These are phyloP conservation scores for Trichacis sp. DNA, from an alignment of 2,888 invertebrate species.

Conservation along the genomic window DNA sequence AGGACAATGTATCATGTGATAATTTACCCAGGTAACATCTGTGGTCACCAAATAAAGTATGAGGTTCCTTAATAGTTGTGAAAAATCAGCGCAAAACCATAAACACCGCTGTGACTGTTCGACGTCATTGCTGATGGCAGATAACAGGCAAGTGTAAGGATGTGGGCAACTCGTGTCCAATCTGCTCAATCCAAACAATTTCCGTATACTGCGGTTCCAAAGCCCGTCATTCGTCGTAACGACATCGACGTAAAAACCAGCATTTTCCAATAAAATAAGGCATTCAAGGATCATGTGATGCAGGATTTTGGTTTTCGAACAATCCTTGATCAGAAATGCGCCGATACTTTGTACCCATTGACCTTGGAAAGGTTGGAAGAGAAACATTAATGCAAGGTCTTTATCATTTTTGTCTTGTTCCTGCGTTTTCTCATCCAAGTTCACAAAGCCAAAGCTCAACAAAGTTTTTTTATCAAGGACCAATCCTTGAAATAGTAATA, in stretches of 20 bases:
- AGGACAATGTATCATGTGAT: too few species aligned
- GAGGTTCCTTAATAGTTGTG: constrained; percentile 23
- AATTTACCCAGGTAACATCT: constrained; percentile 16
- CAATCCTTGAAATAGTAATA: constrained; percentile 38
- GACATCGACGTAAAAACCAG: constrained; percentile 40
- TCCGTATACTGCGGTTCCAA: constrained; percentile 39
- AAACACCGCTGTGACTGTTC: constrained; percentile 7
- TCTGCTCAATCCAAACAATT: constrained; percentile 14
- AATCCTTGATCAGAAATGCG: constrained; percentile 47
- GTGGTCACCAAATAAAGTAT: constrained; percentile 17
- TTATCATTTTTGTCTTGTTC: constrained; percentile 37
- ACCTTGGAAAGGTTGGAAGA: constrained; percentile 47
- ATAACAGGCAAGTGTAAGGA: neutral
- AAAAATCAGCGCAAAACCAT: constrained; percentile 23
- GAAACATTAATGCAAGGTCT: constrained; percentile 51
- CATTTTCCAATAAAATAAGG: constrained; percentile 45
- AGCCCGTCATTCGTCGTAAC: constrained; percentile 44
- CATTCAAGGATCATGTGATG: constrained; percentile 46
- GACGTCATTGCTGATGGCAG: neutral
- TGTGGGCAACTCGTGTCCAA: constrained; percentile 8
- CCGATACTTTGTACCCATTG: constrained; percentile 47
- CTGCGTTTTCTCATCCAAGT: constrained; percentile 47
- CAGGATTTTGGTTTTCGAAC: constrained; percentile 43
- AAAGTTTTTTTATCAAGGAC: constrained; percentile 8
- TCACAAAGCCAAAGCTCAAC: constrained; percentile 40